phyloP scores from a whole-genome alignment of 2,888 invertebrate species.

The Idaea dimidiata region DNA sequence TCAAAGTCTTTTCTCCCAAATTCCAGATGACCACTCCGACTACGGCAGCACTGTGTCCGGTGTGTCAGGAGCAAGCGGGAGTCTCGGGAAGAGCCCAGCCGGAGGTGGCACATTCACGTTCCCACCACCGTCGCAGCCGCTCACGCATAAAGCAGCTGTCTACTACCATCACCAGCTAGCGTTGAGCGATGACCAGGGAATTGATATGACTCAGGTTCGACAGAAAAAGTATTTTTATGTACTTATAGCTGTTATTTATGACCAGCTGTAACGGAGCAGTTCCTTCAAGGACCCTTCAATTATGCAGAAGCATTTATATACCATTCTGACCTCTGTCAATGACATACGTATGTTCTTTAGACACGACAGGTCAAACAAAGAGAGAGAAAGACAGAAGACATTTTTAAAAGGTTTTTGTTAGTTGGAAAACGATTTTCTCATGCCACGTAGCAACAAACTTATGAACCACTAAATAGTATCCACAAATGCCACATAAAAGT shows the following conservation, averaged over 20 bases:
- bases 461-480: not conserved
- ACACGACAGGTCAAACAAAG: too few species aligned
- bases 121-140: slow-evolving; percentile 85
- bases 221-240: too few species aligned
- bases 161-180: slow-evolving; percentile 91
- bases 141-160: slow-evolving; percentile 88
- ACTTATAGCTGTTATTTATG: too few species aligned
- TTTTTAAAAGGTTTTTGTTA: too few species aligned
- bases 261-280: too few species aligned
- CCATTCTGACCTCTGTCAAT: too few species aligned
- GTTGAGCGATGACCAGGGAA: slow-evolving; percentile 92
- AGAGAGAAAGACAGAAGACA: too few species aligned
- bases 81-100: slow-evolving; percentile 83
- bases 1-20: slow-evolving; percentile 4
- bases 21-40: slow-evolving; percentile 85
- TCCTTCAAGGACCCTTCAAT: too few species aligned
- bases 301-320: too few species aligned
- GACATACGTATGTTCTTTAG: too few species aligned
- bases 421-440: too few species aligned
- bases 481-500: not conserved
- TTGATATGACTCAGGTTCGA: slow-evolving; percentile 91
- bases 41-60: slow-evolving; percentile 84
- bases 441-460: not conserved
- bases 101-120: slow-evolving; percentile 87
- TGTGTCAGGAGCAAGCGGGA: slow-evolving; percentile 76